Evolutionary conservation across 1,140 invertebrate genomes (phyloP).

Genomic region (Wasmannia auropunctata): DNA sequence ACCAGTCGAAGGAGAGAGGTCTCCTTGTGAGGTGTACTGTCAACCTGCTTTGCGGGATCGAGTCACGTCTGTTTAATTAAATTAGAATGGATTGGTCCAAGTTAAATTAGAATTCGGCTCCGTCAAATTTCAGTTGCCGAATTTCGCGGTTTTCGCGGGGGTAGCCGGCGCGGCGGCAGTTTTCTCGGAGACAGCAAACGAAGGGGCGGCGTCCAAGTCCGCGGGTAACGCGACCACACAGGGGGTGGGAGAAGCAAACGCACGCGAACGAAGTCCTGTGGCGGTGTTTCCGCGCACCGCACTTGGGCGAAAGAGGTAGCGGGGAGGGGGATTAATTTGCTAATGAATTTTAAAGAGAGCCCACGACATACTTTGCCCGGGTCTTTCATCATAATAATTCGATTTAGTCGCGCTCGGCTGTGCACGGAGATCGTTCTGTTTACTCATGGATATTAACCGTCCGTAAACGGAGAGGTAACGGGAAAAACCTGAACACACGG

Average conservation of each 20-base stretch:
- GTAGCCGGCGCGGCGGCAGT: not conserved
- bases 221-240: not conserved
- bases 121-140: constrained; percentile 64
- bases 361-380: constrained; percentile 15
- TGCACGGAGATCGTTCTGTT: constrained; percentile 63
- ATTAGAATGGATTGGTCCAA: constrained; percentile 63
- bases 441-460: constrained; percentile 61
- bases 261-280: not conserved
- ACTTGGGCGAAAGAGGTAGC: no score
- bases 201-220: constrained; percentile 16
- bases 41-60: no score
- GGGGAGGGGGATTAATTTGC: constrained; percentile 72
- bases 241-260: constrained; percentile 1
- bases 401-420: constrained; percentile 49
- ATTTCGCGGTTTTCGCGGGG: constrained; percentile 32
- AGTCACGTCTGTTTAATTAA: constrained; percentile 54
- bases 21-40: not conserved
- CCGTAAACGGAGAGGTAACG: not conserved
- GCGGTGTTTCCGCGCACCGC: no score
- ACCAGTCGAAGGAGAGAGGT: not conserved
- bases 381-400: constrained; percentile 74
- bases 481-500: not conserved
- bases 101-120: constrained; percentile 68
- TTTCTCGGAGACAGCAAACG: constrained; percentile 12
- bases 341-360: constrained; percentile 76